These are phyloP conservation scores for Bradypodion pumilum DNA, from an alignment of 2,797 vertebrate genomes.

Conservation along the genomic window DNA sequence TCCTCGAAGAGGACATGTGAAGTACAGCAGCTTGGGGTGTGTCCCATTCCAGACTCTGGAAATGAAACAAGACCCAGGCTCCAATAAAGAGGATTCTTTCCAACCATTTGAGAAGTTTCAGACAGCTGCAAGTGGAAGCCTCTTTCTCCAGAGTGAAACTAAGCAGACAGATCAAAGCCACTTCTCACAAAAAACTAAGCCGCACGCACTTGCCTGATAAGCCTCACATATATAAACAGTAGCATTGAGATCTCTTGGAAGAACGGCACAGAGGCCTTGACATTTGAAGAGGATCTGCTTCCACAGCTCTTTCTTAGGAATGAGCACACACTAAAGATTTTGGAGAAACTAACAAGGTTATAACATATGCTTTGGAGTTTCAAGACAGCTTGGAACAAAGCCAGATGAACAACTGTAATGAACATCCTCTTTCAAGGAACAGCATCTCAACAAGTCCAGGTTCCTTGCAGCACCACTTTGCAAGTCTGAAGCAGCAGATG, in stretches of 20 bases:
- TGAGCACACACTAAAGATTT: conserved; percentile 4
- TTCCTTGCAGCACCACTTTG: not conserved
- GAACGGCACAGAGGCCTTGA: not conserved
- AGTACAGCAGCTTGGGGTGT: not conserved
- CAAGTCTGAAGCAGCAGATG: conserved; percentile 29
- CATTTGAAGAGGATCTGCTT: conserved; percentile 22
- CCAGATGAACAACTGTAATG: not conserved
- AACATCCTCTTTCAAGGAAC: fast-evolving
- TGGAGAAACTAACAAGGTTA: not conserved
- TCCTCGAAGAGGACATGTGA: fast-evolving
- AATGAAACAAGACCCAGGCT: conserved; percentile 46
- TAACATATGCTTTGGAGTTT: not conserved
- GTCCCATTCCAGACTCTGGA: conserved; percentile 21
- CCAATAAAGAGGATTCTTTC: conserved; percentile 49
- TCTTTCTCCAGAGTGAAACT: not conserved
- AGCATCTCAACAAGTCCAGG: not conserved
- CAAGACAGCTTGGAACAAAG: fast-evolving
- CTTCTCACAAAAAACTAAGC: not conserved
- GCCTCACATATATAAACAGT: fast-evolving
- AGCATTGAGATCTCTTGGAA: not conserved
- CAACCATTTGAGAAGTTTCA: conserved; percentile 49
- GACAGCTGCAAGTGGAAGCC: conserved; percentile 44
- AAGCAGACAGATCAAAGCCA: not conserved
- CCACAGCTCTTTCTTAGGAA: not conserved
- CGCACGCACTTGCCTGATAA: fast-evolving